A percentile compares a stretch with the other conserved stretches of the same genome.
phyloP scores from a whole-genome alignment of 1,140 invertebrate genomes.

The Ceratoteleas bidentatus region DNA sequence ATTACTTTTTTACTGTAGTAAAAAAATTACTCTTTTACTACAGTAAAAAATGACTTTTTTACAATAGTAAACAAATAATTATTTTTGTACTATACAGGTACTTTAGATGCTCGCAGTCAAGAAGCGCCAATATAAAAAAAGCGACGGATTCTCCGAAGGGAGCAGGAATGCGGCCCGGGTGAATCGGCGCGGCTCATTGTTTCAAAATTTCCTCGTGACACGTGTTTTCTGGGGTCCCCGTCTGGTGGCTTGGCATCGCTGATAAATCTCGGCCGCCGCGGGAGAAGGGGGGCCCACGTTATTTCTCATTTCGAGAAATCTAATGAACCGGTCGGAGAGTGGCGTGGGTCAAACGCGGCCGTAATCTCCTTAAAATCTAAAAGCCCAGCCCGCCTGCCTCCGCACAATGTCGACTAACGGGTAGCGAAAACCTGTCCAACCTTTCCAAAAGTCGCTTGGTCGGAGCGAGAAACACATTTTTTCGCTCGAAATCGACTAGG shows the following conservation, averaged over 20 bases:
- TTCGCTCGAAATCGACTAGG: conserved; percentile 58
- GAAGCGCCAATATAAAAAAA: conserved; percentile 6
- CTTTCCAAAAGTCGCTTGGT: conserved; percentile 72
- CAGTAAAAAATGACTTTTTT: too few species aligned
- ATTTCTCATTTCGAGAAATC: conserved; percentile 71
- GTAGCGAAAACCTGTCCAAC: conserved; percentile 75
- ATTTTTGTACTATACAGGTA: too few species aligned
- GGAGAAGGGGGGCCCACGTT: conserved; percentile 63
- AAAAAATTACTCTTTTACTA: too few species aligned
- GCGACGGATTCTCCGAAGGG: conserved; percentile 34
- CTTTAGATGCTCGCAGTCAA: not conserved
- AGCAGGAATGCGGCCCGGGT: conserved; percentile 19
- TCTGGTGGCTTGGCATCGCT: conserved; percentile 29
- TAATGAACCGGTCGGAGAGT: conserved; percentile 74
- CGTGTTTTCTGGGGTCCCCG: conserved; percentile 54
- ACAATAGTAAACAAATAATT: too few species aligned
- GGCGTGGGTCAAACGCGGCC: conserved; percentile 71
- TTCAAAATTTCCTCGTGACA: conserved; percentile 54
- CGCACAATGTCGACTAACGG: conserved; percentile 68
- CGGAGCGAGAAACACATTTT: conserved; percentile 62
- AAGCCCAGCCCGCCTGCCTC: conserved; percentile 66
- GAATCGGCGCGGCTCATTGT: conserved; percentile 45
- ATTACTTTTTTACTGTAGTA: too few species aligned
- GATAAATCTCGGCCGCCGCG: conserved; percentile 56
- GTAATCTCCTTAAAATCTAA: conserved; percentile 77